Conservation (phyloP, 2,888 invertebrate species). For the Mimas tiliae region DNA sequence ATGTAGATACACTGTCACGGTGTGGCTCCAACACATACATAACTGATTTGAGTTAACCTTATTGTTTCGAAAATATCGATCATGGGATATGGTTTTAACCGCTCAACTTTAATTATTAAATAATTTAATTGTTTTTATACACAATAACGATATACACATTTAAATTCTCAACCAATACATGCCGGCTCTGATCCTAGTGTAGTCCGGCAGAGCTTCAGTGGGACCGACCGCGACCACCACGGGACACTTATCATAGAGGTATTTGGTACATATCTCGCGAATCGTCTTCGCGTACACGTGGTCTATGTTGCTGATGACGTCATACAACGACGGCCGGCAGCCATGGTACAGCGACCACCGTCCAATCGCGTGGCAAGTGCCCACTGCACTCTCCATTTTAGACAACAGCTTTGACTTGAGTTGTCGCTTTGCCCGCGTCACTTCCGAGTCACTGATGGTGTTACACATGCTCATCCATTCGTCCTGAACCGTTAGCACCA, state of each 20-base stretch:
- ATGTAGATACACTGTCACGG: too few species aligned
- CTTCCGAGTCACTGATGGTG: constrained; percentile 92
- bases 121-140: too few species aligned
- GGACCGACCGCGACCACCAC: constrained; percentile 96
- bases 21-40: too few species aligned
- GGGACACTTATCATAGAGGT: constrained; percentile 96
- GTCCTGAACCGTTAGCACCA: constrained; percentile 88
- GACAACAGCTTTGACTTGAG: constrained; percentile 95
- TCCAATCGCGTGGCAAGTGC: constrained; percentile 97
- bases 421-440: constrained; percentile 94
- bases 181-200: constrained; percentile 89
- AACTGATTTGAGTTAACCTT: too few species aligned
- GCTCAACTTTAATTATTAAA: too few species aligned
- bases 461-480: constrained; percentile 95
- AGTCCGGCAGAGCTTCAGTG: constrained; percentile 93
- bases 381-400: constrained; percentile 94
- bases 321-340: constrained; percentile 92
- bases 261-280: constrained; percentile 91
- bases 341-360: constrained; percentile 96
- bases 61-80: too few species aligned
- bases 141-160: constrained; percentile 23
- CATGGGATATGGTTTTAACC: too few species aligned
- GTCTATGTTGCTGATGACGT: constrained; percentile 93
- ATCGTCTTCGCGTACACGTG: constrained; percentile 90
- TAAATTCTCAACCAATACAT: constrained; percentile 91